Conservation (phyloP, 2,797 vertebrate genomes). For the Urosaurus nigricauda region DNA sequence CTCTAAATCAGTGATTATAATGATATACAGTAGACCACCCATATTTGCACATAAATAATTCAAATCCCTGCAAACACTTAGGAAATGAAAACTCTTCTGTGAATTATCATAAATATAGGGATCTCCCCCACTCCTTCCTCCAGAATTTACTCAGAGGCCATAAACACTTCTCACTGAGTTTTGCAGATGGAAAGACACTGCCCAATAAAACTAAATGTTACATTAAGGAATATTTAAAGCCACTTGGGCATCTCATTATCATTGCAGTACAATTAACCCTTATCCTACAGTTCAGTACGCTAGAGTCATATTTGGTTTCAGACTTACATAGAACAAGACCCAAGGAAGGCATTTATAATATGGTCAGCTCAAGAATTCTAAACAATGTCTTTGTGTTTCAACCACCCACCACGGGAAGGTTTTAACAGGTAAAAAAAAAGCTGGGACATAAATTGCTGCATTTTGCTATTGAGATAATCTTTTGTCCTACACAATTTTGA, state of each 20-base stretch:
- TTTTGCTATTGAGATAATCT: too few species aligned
- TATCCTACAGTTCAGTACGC: constrained; percentile 16
- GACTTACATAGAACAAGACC: too few species aligned
- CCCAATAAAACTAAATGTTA: constrained; percentile 47
- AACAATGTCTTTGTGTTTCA: too few species aligned
- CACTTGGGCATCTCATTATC: constrained; percentile 39
- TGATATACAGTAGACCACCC: constrained; percentile 64
- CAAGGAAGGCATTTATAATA: too few species aligned
- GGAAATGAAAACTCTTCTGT: constrained; percentile 54
- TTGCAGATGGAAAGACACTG: constrained; percentile 52
- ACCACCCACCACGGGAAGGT: too few species aligned
- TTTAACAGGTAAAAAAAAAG: too few species aligned
- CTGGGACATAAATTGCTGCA: too few species aligned
- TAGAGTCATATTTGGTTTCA: too few species aligned
- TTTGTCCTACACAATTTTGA: too few species aligned
- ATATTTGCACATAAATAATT: constrained; percentile 3
- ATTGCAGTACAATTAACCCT: constrained; percentile 64
- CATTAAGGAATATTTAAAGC: constrained; percentile 47
- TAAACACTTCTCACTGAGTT: constrained; percentile 41
- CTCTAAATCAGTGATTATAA: constrained; percentile 33
- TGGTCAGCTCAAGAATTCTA: too few species aligned
- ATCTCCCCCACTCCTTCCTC: neutral
- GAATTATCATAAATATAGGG: constrained; percentile 38
- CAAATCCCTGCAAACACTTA: constrained; percentile 48
- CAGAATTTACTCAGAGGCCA: constrained; percentile 10